A percentile compares a stretch with the other conserved stretches of the same genome.
Conservation (phyloP, 2,113 vertebrate genomes). For the Ploceus nigricollis region DNA sequence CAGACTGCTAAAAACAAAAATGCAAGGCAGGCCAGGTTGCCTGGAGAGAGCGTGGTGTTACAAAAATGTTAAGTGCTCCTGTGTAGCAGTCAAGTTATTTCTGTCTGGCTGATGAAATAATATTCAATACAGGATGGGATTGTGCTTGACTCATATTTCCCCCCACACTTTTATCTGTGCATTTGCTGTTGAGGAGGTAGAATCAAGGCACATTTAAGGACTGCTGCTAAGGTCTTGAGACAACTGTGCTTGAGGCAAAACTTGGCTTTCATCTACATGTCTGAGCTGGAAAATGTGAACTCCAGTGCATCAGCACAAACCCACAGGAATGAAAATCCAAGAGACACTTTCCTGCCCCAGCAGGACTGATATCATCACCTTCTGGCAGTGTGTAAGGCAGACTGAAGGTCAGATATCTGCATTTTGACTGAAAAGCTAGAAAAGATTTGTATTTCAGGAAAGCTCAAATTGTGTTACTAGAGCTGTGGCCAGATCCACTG, state of each 20-base stretch:
- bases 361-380: neutral
- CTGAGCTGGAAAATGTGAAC: neutral
- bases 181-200: neutral
- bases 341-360: neutral
- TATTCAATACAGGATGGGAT: neutral
- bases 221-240: neutral
- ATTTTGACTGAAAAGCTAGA: neutral
- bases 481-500: neutral
- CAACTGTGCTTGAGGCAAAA: neutral
- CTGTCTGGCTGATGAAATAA: conserved; percentile 6
- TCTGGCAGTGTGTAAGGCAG: neutral
- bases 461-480: neutral
- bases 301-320: neutral
- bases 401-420: neutral
- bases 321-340: neutral
- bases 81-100: neutral
- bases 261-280: neutral
- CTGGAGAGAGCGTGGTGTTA: neutral
- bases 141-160: neutral
- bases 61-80: neutral
- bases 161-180: neutral
- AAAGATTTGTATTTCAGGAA: neutral
- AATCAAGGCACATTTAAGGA: neutral
- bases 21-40: neutral
- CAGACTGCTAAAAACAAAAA: conserved; percentile 2